Evolutionary conservation across 1,140 invertebrate species (phyloP), one percentile per base, ranked within the genome.

Genomic region (Metaphire vulgaris): DNA sequence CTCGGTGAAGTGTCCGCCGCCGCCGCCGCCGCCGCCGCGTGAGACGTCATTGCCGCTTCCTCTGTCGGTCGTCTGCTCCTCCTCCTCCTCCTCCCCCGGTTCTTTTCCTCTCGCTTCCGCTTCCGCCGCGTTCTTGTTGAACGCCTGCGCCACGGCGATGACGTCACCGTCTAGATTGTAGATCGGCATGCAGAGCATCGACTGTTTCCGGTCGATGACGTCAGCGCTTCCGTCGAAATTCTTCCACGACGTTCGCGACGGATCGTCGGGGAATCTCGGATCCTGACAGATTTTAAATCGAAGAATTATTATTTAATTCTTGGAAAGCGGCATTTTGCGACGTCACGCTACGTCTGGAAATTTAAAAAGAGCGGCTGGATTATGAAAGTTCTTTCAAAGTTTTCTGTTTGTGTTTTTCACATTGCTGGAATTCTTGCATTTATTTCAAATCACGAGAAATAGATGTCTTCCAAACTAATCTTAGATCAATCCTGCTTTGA

Each of bases 71-170:
- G 6, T 56, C 41, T 21, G 21, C 6, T 21, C 41, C 41, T 56
- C 21, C 41, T 21, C 41, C 21, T 56, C 6, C 41, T 56, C 41
- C 41, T 12, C 41, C 21, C 21, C 41, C 41, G 21, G 41, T 56
- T 56, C 41, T 6, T 6, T 6, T 56, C 41, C n/a, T n/a, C n/a
- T n/a, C n/a, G n/a, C n/a, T n/a, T n/a, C 12, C 15, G 28, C 41
- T 41, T 69, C 34, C 34, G 30, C 30, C 34, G 66, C 12, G 73
- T 82, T 80, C 78, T 88, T 87, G 80, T 88, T 88, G 79, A 88
- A 83, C n/a, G 87, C 86, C 80, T 88, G 87, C 31, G 86, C 86
- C 21, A 88, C 87, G 0, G 86, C 87, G 66, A 88, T 87, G 31
- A 88, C 83, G 41, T 88, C 87, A 66, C 86, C 86, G 70, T 85